Evolutionary conservation across 64 coral and sea anemone genomes (phyloP), one percentile per base, ranked within the genome.

Genomic region (Montipora efflorescens): DNA sequence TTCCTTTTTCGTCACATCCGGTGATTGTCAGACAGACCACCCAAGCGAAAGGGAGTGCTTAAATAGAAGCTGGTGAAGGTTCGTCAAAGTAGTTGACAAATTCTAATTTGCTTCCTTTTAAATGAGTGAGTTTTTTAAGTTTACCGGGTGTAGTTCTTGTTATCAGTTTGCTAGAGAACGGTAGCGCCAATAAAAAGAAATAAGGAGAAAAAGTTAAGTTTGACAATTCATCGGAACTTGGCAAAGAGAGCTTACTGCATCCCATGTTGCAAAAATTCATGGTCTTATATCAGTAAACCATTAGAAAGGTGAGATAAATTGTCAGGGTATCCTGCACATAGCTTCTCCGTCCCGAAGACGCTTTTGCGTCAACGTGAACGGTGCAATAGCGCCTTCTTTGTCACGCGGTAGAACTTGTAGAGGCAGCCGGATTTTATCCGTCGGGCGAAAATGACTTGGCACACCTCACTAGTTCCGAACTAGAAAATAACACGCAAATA

Each of bases 21-120:
- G 4, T n/a, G 66, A 70, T 48, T 71, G 44, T 85, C 82, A 85
- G 62, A 9, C 25, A 85, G 82, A 70, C 82, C 82, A 85, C 82
- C 82, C 82, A 85, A 21, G 7, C 14, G 9, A 18, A 9, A 36
- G 36, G 36, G 36, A 0, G 36, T 36, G 36, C 36, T 36, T 36
- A 36, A 36, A 36, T 36, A 36, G 36, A 36, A 36, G 36, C 36
- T 36, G 36, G 36, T 36, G 36, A 36, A 36, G 36, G 36, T 36
- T 64, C 43, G 55, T 81, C 47, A 50, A 47, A 78, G 1, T 36
- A 36, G 36, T 36, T 48, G 47, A 36, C 1, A 49, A 78, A 19
- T 48, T 19, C 46, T 5, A 78, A 78, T 45, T 78, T 2, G 74
- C 23, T 76, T 76, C 62, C 16, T 67, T 14, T 14, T 67, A 14